phyloP scores from a whole-genome alignment of 2,888 invertebrate species.

The Sceliomorpha sp. region DNA sequence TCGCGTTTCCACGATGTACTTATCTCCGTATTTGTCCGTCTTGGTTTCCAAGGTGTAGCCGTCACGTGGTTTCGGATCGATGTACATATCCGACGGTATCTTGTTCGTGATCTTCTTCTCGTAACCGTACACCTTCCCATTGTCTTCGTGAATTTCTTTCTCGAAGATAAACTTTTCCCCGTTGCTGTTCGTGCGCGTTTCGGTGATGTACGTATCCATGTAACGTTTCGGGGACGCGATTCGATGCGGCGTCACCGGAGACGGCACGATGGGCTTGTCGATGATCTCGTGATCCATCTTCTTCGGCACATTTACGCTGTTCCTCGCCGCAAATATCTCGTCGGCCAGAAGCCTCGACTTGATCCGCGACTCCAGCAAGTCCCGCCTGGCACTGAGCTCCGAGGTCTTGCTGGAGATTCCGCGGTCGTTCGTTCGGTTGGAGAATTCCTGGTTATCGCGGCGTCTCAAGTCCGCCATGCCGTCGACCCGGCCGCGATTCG shows the following conservation, averaged over 20 bases:
- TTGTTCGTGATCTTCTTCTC: constrained; percentile 80
- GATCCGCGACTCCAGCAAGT: constrained; percentile 88
- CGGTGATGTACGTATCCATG: constrained; percentile 75
- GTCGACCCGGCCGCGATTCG: constrained; percentile 84
- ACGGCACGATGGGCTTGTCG: constrained; percentile 77
- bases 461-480: constrained; percentile 73
- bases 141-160: constrained; percentile 77
- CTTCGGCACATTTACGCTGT: constrained; percentile 64
- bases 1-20: constrained; percentile 74
- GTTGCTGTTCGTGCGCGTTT: constrained; percentile 75
- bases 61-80: constrained; percentile 68
- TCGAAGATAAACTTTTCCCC: constrained; percentile 77
- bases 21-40: constrained; percentile 76
- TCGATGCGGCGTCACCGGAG: constrained; percentile 73
- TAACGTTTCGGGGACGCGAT: constrained; percentile 74
- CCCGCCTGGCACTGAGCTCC: constrained; percentile 87
- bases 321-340: constrained; percentile 72
- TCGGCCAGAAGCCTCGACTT: constrained; percentile 83
- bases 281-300: constrained; percentile 75
- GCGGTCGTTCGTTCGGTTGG: constrained; percentile 49
- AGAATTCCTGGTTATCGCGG: constrained; percentile 61
- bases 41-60: constrained; percentile 74
- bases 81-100: constrained; percentile 81
- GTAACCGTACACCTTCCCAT: constrained; percentile 76
- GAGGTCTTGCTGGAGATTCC: constrained; percentile 75